Evolutionary conservation across 1,140 invertebrate genomes (phyloP).

Genomic region (Camponotus floridanus): DNA sequence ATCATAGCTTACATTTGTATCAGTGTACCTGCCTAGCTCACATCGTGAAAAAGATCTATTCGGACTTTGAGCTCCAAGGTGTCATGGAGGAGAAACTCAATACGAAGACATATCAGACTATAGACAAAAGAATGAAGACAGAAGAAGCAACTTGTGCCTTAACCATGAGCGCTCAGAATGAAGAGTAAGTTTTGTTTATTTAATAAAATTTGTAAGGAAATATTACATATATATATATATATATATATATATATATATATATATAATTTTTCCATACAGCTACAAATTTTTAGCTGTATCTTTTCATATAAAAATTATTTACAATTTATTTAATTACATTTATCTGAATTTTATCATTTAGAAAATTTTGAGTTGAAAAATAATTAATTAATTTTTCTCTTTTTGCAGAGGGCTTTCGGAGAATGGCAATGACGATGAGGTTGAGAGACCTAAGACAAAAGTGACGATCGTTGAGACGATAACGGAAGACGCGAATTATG

Average conservation of each 20-base stretch:
- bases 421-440: conserved; percentile 89
- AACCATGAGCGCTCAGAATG: conserved; percentile 92
- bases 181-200: conserved; percentile 86
- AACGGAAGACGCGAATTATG: conserved; percentile 88
- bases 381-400: neutral
- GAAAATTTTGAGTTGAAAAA: neutral
- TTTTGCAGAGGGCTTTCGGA: conserved; percentile 85
- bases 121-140: conserved; percentile 97
- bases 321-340: neutral
- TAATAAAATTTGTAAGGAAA: neutral
- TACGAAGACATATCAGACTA: conserved; percentile 97
- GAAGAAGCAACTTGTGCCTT: conserved; percentile 98
- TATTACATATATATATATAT: no score
- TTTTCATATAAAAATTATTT: conserved; percentile 1
- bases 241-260: no score
- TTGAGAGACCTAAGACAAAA: conserved; percentile 88
- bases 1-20: conserved; percentile 97
- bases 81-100: conserved; percentile 99
- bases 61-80: conserved; percentile 99
- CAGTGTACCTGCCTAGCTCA: conserved; percentile 98
- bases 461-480: conserved; percentile 88
- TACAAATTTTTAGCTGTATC: neutral
- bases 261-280: neutral
- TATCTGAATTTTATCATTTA: neutral
- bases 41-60: conserved; percentile 99